Evolutionary conservation across 2,888 invertebrate genomes (phyloP).

Genomic region (Lithophane ornitopus): DNA sequence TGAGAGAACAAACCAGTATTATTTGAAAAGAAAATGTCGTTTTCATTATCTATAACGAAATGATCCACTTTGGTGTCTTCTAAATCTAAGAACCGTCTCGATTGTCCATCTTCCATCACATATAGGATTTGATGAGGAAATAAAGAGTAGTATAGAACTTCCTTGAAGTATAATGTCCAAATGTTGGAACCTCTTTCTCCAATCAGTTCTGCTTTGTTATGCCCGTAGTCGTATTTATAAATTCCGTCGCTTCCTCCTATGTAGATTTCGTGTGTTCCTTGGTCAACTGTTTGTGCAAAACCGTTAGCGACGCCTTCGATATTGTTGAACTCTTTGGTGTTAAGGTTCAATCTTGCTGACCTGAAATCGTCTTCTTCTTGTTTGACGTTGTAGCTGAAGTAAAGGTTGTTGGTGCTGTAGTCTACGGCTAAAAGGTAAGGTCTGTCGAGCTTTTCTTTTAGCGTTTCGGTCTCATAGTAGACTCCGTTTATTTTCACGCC

Average conservation of each 20-base stretch:
- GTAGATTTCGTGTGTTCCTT: constrained; percentile 76
- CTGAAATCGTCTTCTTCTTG: constrained; percentile 73
- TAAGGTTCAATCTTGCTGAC: constrained; percentile 77
- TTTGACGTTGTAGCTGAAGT: constrained; percentile 80
- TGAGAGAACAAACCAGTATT: constrained; percentile 79
- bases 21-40: constrained; percentile 80
- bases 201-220: constrained; percentile 74
- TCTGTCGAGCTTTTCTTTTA: constrained; percentile 76
- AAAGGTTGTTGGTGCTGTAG: constrained; percentile 77
- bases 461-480: constrained; percentile 75
- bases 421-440: constrained; percentile 81
- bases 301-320: constrained; percentile 78
- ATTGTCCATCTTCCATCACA: constrained; percentile 72
- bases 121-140: constrained; percentile 81
- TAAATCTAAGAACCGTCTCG: constrained; percentile 76
- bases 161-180: constrained; percentile 82
- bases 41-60: constrained; percentile 80
- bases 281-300: constrained; percentile 81
- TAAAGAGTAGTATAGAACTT: constrained; percentile 77
- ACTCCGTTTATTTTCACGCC: constrained; percentile 73
- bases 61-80: constrained; percentile 83
- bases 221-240: constrained; percentile 78
- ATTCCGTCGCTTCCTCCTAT: constrained; percentile 82
- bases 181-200: constrained; percentile 74
- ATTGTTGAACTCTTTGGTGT: constrained; percentile 76